Percentiles rank a stretch among this genome's conserved stretches.
phyloP scores from a whole-genome alignment of 2,797 vertebrate species.

The Silurus lanzhouensis region DNA sequence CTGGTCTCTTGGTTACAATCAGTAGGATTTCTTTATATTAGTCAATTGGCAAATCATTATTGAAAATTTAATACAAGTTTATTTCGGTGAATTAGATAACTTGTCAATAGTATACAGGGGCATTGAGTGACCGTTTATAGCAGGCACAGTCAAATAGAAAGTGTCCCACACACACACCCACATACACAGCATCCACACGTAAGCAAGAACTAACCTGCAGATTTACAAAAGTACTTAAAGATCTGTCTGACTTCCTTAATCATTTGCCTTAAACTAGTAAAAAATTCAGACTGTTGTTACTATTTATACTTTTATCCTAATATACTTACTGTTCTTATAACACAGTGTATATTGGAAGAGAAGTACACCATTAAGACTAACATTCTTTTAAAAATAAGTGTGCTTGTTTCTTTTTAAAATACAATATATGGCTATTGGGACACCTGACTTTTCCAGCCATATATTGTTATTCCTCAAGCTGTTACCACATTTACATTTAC shows the following conservation, averaged over 20 bases:
- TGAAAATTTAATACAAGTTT: neutral
- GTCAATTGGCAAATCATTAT: neutral
- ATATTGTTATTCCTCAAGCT: no score
- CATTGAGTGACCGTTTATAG: neutral
- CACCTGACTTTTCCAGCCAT: no score
- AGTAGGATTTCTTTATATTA: neutral
- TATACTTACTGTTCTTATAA: neutral
- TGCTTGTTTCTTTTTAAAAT: neutral
- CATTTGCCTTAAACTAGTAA: neutral
- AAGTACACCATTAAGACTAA: neutral
- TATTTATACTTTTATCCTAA: neutral
- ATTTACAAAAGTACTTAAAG: neutral
- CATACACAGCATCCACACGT: neutral
- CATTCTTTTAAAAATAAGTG: neutral
- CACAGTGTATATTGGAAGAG: neutral
- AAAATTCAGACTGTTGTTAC: neutral
- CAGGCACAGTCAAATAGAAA: slow-evolving; percentile 5
- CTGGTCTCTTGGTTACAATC: neutral
- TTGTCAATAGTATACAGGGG: neutral
- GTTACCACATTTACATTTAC: no score
- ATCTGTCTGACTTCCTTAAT: neutral
- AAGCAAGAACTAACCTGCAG: slow-evolving; percentile 27
- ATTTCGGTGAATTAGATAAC: neutral
- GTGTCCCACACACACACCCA: neutral
- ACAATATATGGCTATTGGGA: no score